Base-by-base conservation (phyloP, 2,113 vertebrate genomes). In the Eira barbara region DNA sequence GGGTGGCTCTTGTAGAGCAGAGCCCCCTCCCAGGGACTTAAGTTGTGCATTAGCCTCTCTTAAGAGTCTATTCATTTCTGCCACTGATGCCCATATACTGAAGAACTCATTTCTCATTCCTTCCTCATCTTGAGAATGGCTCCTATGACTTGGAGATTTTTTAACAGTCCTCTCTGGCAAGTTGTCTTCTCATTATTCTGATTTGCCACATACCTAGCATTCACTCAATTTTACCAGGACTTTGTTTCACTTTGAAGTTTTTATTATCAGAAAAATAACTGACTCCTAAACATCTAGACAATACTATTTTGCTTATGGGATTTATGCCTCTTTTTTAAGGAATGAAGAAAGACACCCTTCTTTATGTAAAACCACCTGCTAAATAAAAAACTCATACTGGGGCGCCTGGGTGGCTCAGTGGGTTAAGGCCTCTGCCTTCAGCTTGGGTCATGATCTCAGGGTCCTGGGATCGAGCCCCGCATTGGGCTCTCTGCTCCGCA, bases 211-310 rank as follows among this genome's bases (percentile, higher is more conserved):
- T 91, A 42, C n/a, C 42, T 39, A 71, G 18, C 36, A 93, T 45
- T 81, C 69, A 89, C 49, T 69, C 15, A 36, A 27, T 88, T 76
- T 80, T 74, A 47, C 25, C 36, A 94, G 45, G 27, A 90, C 27
- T 87, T 95, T 34, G 6, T 81, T 78, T 94, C 49, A 57, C 39
- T 71, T 74, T 59, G 39, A 80, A 92, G 27, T 8, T 91, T 81
- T 89, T 89, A 69, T 88, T 96, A 59, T 39, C 25, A 78, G 88
- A 92, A 96, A 89, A 39, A 86, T n/a, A 61, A 80, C 34, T 29
- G 42, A 86, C 47, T 84, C 31, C n/a, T 76, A 55, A 94, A 76
- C 21, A 89, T 29, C 31, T 25, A 89, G 36, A 73, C 3, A 92
- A 86, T 47, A 25, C 14, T 79, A 31, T 89, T 95, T 90, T 93